Percentiles rank a stretch among this genome's conserved stretches.
These are phyloP conservation scores for Zele albiditarsus DNA, from an alignment of 2,888 invertebrate genomes.

Conservation along the genomic window DNA sequence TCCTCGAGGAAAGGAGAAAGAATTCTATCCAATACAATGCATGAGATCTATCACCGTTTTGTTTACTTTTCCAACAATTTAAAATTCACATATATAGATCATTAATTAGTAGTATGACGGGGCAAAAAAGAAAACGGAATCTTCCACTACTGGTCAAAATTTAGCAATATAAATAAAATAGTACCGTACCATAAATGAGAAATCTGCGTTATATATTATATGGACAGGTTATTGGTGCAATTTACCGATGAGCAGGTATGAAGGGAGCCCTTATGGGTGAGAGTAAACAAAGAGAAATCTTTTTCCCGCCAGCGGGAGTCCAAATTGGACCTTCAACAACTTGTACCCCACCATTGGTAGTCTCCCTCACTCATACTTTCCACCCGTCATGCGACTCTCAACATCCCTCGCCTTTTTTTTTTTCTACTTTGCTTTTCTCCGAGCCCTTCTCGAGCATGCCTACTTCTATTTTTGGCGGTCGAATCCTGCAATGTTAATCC, in stretches of 20 bases:
- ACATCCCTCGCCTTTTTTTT: neutral
- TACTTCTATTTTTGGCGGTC: neutral
- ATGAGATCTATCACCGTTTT: too few species aligned
- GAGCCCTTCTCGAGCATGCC: neutral
- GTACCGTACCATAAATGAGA: neutral
- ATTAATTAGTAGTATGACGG: neutral
- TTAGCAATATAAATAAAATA: neutral
- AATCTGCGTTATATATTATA: neutral
- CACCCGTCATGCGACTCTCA: neutral
- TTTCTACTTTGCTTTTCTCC: neutral
- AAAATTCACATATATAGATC: too few species aligned
- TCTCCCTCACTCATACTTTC: neutral
- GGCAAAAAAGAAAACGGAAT: too few species aligned
- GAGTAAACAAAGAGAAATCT: conserved; percentile 17
- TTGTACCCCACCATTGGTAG: neutral
- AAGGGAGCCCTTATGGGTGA: neutral
- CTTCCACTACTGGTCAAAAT: too few species aligned
- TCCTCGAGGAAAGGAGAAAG: neutral
- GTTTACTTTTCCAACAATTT: too few species aligned
- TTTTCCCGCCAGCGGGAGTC: conserved; percentile 21
- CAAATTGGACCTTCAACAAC: neutral
- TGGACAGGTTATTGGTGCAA: neutral
- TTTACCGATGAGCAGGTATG: neutral
- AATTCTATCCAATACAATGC: neutral
- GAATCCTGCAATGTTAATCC: neutral